A percentile compares a stretch with the other conserved stretches of the same genome.
Evolutionary conservation across 2,888 invertebrate species (phyloP).

Genomic region (Frankliniella fusca): DNA sequence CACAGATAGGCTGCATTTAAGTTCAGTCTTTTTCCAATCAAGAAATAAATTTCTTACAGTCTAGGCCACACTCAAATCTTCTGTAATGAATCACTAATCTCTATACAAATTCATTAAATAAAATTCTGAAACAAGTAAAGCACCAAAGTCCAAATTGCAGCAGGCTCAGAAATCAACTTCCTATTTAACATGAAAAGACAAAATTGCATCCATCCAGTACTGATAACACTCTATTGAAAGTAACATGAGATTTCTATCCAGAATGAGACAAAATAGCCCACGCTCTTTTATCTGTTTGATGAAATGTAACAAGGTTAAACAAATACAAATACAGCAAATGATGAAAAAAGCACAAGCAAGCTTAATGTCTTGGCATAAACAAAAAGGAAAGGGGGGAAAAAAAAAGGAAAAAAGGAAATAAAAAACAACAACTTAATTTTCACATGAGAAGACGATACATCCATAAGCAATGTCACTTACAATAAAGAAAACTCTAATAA

Average conservation of each 20-base stretch:
- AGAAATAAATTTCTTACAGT: constrained; percentile 4
- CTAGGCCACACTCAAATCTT: neutral
- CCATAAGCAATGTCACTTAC: no score
- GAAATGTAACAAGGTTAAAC: neutral
- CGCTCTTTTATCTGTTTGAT: neutral
- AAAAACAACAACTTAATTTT: neutral
- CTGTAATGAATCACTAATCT: neutral
- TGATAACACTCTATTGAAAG: neutral
- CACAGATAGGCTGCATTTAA: constrained; percentile 13
- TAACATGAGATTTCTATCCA: constrained; percentile 12
- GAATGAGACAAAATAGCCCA: neutral
- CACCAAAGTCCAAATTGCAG: constrained; percentile 13
- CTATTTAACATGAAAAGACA: neutral
- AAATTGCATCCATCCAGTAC: neutral
- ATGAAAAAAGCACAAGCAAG: neutral
- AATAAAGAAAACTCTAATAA: neutral
- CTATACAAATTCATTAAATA: neutral
- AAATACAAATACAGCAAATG: neutral
- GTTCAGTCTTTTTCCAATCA: constrained; percentile 14
- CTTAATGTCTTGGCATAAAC: neutral
- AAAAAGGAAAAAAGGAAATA: neutral
- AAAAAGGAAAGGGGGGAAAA: neutral
- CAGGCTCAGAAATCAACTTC: neutral
- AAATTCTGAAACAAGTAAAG: constrained; percentile 7
- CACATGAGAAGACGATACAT: neutral